Base-by-base conservation (phyloP, 2,113 vertebrate genomes). In the Notothenia rossii region DNA sequence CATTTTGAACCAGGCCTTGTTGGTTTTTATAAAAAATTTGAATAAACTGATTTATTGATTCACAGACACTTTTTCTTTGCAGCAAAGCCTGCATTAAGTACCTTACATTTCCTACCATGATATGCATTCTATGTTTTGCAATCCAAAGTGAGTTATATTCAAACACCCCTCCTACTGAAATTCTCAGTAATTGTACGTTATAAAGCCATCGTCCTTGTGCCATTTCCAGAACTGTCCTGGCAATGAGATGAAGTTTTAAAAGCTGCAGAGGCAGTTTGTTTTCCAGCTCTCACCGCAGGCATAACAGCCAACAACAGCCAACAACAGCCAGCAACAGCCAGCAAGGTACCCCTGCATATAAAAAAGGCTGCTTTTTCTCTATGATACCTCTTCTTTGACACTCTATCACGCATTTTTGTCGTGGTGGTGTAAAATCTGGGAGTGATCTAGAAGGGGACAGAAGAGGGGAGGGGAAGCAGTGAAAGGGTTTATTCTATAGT, bases 101-200 rank as follows among this genome's bases (percentile, higher is more conserved):
- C 2, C 18, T 12, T 3, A 43, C 0, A 7, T 72, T 68, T 68
- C 43, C 46, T 58, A 7, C 50, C 48, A 54, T 15, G 14, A 22
- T 29, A n/a, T 36, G 17, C 6, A 18, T 5, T 4, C 48, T 56
- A 62, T 8, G 33, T 75, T 69, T 65, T 45, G 10, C 49, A 15
- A n/a, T n/a, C 9, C 15, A 72, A 43, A 60, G 48, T 22, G 17
- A 12, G 15, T 58, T 75, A n/a, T 46, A 0, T 70, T 63, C 25
- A n/a, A 43, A 29, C 46, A 56, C 62, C 43, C 62, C 62, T 86
- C 63, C 65, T 17, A 49, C 80, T 91, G 86, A 84, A 75, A 86
- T 86, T 82, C 33, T 81, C 86, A 68, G 80, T 85, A 85, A 88
- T 88, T 87, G 60, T 74, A 56, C 88, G 84, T 86, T 82, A 81